Evolutionary conservation across 2,888 invertebrate species (phyloP).

Genomic region (Caenorhabditis japonica): DNA sequence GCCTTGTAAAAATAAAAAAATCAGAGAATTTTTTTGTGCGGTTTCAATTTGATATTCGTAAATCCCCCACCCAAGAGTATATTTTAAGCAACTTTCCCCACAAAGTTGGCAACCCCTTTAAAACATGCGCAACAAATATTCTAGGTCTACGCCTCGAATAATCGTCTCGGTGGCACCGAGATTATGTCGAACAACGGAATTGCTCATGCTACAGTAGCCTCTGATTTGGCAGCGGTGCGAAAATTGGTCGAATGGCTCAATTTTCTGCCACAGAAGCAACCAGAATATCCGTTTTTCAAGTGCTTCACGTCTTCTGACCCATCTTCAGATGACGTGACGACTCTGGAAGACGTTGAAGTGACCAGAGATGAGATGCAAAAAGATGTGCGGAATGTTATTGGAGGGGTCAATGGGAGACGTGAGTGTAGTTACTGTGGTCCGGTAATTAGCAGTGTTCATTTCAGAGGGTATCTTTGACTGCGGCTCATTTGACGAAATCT

Average conservation of each 20-base stretch:
- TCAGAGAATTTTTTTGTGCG: too few species aligned
- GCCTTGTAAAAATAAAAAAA: too few species aligned
- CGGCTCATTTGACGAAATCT: slow-evolving; percentile 86
- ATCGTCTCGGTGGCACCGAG: slow-evolving; percentile 94
- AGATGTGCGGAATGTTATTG: slow-evolving; percentile 33
- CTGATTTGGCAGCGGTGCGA: slow-evolving; percentile 85
- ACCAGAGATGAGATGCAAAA: slow-evolving; percentile 35
- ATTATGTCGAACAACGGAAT: slow-evolving; percentile 99
- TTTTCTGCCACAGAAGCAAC: slow-evolving; percentile 86
- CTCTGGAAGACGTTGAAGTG: slow-evolving; percentile 22
- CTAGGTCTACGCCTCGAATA: slow-evolving; percentile 94
- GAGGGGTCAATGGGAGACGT: slow-evolving; percentile 31
- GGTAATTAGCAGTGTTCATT: background rate
- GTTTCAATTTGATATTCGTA: too few species aligned
- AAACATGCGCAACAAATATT: slow-evolving; percentile 78
- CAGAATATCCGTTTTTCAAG: slow-evolving; percentile 45
- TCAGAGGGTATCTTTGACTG: slow-evolving; percentile 90
- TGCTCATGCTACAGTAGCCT: slow-evolving; percentile 89
- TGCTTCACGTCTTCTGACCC: slow-evolving; percentile 5
- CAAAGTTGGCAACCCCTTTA: too few species aligned
- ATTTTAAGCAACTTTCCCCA: too few species aligned
- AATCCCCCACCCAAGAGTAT: too few species aligned
- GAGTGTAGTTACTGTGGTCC: background rate
- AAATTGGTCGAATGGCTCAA: slow-evolving; percentile 92
- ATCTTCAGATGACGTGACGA: background rate